Evolutionary conservation across 1,140 invertebrate genomes (phyloP), one percentile per base, ranked within the genome.

Genomic region (Drosophila guanche): DNA sequence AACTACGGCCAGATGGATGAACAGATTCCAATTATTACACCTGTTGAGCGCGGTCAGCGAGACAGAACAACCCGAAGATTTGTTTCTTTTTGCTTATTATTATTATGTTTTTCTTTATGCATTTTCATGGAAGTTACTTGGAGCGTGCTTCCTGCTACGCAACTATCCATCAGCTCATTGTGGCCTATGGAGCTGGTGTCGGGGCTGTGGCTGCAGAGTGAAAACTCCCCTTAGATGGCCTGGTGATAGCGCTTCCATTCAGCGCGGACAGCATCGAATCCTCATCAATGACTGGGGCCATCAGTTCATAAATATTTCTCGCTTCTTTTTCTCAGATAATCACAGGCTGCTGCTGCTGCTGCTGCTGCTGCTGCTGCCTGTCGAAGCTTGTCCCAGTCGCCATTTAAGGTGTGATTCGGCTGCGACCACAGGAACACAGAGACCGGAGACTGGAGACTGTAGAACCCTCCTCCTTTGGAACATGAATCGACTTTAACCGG

Each of bases 241-340:
- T 47, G 22, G 33, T 42, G 57, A 66, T 50, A 60, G 37, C 29
- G 43, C 22, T 45, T 56, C 68, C 68, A 72, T 72, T 62, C 67
- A 71, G 48, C 33, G 29, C 55, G 52, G 33, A 52, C 33, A 47
- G 37, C 72, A 69, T 46, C 67, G 57, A 27, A 77, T 52, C 58
- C 51, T 70, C 83, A 79, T 79, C 76, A 86, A 86, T 86, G 78
- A 83, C 79, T 71, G 65, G 47, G 56, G 62, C 67, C 53, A 83
- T 71, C 75, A 86, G 75, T 83, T 83, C 83, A 88, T 88, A 88
- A 88, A 89, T 88, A 88, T 89, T 83, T 85, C 61, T 75, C 70
- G 72, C 67, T 77, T 67, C 78, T 76, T 70, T 71, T 1, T 37
- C 61, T 67, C 61, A 84, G 65, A 77, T 86, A 88, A 86, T 86